Base-by-base conservation (phyloP, 2,797 vertebrate genomes). In the Eupleurogrammus muticus region DNA sequence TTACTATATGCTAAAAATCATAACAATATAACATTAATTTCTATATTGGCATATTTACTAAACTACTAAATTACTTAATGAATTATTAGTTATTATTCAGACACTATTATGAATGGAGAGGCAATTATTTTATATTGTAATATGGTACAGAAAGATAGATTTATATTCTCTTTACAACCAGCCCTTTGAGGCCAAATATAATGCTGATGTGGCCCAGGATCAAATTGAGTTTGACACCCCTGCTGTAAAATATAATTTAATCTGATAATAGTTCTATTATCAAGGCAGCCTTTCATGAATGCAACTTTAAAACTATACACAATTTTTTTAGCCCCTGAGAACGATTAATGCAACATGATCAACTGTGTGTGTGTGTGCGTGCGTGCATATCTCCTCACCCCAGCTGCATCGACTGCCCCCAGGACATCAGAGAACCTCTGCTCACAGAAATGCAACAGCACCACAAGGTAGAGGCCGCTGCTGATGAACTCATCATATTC, bases 401-500 rank as follows among this genome's bases (percentile, higher is more conserved):
- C 96, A 21, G 98, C 96, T 73, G 97, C 96, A 73, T 95, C 97
- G 40, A 97, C 94, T 0, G 96, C 97, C 83, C 97, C 97, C 59
- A 99, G 92, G 83, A 98, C 97, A 61, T 99, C 97, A 1, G 97
- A 99, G 92, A 99, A 99, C 85, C 98, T 96, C 92, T 99, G 97
- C 84, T 99, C 97, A 13, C 96, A 98, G 83, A 99, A 96, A 84
- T 99, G 97, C 71, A 99, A 85, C 86, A 99, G 95, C 63, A 99
- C 97, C 89, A 99, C 97, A 90, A 99, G 95, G 89, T 98, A 99
- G 73, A 99, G 95, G 28, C 98, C 97, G 65, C 97, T 99, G 94
- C 97, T 98, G 95, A 99, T 97, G 89, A 99, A 99, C 90, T 99
- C 96, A 57, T 99, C 97, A 63, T 97, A 98, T 87, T 99, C 96